Base-by-base conservation (phyloP, 2,888 invertebrate species). In the Orthosia cruda region DNA sequence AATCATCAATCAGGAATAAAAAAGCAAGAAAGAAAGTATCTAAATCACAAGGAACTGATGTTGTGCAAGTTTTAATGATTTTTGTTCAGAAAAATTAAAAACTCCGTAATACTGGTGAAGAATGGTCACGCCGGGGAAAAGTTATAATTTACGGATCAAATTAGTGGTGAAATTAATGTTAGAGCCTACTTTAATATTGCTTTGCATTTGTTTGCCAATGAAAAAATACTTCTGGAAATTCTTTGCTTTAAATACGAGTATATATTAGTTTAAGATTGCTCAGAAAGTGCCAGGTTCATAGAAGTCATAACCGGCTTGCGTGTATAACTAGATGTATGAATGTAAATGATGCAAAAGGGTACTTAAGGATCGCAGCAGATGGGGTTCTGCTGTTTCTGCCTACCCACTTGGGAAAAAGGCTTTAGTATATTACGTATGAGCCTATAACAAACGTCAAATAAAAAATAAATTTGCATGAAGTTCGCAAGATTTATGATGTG, bases 61-160 rank as follows among this genome's bases (percentile, higher is more conserved):
- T 72, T 62, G 61, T 85, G 57, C 26, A 82, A 84, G 73, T 84
- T 84, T 77, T 82, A 85, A 84, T 84, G 85, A 82, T 80, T 85
- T 82, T 84, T 85, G 76, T 83, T 80, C 69, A 59, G 74, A 80
- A 80, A 82, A 85, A 79, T 79, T 74, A 45, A 69, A 69, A 50
- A 61, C 71, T 74, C 59, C 32, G 79, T 63, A 73, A 61, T 57
- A 63, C 64, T 40, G 81, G 26, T 71, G 79, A 85, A 72, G 52
- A 81, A 82, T 84, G 63, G 72, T 76, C 73, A 71, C 58, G 69
- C 20, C 40, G 58, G 20, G 69, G 47, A 26, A 71, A 79, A 85
- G 67, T 78, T 78, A 58, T 74, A 81, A 84, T 77, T 84, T 77
- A 71, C 62, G 76, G 80, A 69, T 61, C 65, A 71, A 84, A 80